Evolutionary conservation across 2,797 vertebrate genomes (phyloP).

Genomic region (Melanotaenia pygmaea): DNA sequence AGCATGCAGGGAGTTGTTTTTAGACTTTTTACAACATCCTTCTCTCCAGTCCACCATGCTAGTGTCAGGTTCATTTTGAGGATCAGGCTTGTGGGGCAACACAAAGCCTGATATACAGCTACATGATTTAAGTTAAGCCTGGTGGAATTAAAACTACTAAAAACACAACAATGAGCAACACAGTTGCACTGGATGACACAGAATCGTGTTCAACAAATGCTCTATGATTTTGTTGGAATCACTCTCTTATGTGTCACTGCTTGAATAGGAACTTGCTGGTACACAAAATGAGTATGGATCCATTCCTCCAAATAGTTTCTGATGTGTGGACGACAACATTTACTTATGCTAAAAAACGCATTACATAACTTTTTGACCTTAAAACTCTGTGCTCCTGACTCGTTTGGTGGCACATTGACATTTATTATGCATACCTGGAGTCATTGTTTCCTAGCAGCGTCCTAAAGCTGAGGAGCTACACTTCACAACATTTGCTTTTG

Average conservation of each 20-base stretch:
- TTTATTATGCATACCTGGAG: no score
- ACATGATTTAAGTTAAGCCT: neutral
- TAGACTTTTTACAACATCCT: conserved; percentile 62
- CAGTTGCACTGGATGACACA: neutral
- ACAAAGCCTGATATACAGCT: neutral
- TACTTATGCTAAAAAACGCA: no score
- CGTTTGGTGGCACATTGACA: no score
- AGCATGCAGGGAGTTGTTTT: conserved; percentile 67
- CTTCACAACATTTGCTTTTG: no score
- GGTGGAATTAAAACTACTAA: neutral
- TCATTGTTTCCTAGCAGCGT: no score
- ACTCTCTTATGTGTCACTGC: conserved; percentile 1
- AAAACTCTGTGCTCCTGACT: no score
- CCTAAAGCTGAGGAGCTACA: no score
- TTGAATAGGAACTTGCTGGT: neutral
- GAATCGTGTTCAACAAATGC: conserved; percentile 12
- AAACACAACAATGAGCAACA: neutral
- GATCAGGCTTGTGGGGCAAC: conserved; percentile 30
- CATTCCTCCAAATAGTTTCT: neutral
- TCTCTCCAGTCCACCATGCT: conserved; percentile 27
- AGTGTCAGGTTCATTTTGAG: conserved; percentile 41
- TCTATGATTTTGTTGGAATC: conserved; percentile 17
- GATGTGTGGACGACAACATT: neutral
- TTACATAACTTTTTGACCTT: no score
- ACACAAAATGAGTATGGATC: conserved; percentile 9